Evolutionary conservation across 2,888 invertebrate genomes (phyloP).

Genomic region (Stenotaenia linearis): DNA sequence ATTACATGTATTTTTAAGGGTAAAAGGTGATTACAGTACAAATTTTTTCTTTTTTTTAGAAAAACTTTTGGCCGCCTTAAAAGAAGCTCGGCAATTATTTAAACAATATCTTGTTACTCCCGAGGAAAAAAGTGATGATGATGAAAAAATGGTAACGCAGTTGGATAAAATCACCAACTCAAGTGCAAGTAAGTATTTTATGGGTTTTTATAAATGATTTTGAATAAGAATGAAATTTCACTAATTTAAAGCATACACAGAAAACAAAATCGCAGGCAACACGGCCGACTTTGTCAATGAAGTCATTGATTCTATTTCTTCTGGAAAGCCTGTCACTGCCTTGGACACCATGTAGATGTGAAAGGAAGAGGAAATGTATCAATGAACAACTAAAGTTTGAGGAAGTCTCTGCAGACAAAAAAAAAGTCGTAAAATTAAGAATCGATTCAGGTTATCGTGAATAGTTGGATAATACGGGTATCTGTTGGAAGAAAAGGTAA

Average conservation of each 20-base stretch:
- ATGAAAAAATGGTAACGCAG: conserved; percentile 63
- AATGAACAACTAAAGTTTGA: no score
- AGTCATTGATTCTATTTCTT: conserved; percentile 77
- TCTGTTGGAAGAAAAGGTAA: background rate
- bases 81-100: conserved; percentile 68
- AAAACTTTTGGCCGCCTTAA: conserved; percentile 69
- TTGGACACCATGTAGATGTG: conserved; percentile 7
- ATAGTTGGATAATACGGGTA: conserved; percentile 2
- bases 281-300: conserved; percentile 91
- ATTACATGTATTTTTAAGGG: conserved; percentile 40
- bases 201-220: background rate
- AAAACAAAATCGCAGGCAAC: conserved; percentile 78
- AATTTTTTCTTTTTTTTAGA: conserved; percentile 54
- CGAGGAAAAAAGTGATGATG: conserved; percentile 54
- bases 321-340: conserved; percentile 57
- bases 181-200: conserved; percentile 61
- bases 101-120: conserved; percentile 53
- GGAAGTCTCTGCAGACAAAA: no score
- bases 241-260: conserved; percentile 50
- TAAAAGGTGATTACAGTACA: background rate
- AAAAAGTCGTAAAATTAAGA: background rate
- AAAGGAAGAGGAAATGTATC: conserved; percentile 61
- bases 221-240: background rate
- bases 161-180: conserved; percentile 63
- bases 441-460: background rate